phyloP scores from a whole-genome alignment of 2,797 vertebrate species.

The Craterocephalus amniculus region DNA sequence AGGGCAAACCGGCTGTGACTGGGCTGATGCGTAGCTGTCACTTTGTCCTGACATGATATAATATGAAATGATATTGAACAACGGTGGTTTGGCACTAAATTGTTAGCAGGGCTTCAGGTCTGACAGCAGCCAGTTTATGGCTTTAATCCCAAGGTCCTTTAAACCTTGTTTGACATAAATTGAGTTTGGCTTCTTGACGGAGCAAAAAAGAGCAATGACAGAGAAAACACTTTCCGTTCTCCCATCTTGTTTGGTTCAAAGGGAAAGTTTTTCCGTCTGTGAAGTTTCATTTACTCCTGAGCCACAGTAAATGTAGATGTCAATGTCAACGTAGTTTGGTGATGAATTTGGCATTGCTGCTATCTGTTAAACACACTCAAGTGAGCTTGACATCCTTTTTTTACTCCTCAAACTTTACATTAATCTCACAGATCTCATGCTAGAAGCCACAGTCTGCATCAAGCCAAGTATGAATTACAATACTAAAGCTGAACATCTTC shows the following conservation, averaged over 20 bases:
- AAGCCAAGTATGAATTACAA: slow-evolving; percentile 55
- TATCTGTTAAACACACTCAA: neutral
- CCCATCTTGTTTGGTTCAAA: slow-evolving; percentile 90
- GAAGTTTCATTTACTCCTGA: slow-evolving; percentile 59
- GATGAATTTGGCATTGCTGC: neutral
- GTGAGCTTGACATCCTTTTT: slow-evolving; percentile 22
- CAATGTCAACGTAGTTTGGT: slow-evolving; percentile 42
- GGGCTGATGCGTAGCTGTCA: slow-evolving; percentile 95
- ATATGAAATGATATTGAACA: slow-evolving; percentile 99
- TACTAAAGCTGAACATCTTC: slow-evolving; percentile 67
- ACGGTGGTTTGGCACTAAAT: slow-evolving; percentile 98
- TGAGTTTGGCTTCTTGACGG: slow-evolving; percentile 95
- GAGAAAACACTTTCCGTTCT: slow-evolving; percentile 86
- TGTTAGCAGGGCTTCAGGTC: slow-evolving; percentile 97
- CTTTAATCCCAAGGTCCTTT: slow-evolving; percentile 99
- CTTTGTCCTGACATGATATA: slow-evolving; percentile 96
- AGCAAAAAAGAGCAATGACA: slow-evolving; percentile 79
- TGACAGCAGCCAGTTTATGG: slow-evolving; percentile 99
- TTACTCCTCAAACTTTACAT: neutral
- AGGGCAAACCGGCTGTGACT: slow-evolving; percentile 97
- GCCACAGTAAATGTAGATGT: slow-evolving; percentile 56
- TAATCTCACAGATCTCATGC: slow-evolving; percentile 16
- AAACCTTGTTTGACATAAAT: slow-evolving; percentile 99
- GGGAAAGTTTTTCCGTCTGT: slow-evolving; percentile 87
- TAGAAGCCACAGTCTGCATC: slow-evolving; percentile 20